These are phyloP conservation scores for Teleopsis dalmanni DNA, from an alignment of 1,140 invertebrate genomes.

Conservation along the genomic window DNA sequence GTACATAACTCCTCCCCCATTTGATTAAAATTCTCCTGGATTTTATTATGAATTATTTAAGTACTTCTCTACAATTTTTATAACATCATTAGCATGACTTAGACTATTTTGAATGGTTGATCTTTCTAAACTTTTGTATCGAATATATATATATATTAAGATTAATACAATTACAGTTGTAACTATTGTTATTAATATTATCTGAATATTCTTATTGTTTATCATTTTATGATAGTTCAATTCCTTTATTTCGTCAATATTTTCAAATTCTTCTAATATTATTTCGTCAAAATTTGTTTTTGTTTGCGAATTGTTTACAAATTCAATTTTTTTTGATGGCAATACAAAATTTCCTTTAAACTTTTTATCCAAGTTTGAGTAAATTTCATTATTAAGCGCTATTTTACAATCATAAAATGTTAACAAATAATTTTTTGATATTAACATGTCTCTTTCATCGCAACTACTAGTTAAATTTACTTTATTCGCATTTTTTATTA, in stretches of 20 bases:
- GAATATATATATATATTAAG: not conserved
- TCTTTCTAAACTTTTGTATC: too few species aligned
- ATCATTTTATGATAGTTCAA: not conserved
- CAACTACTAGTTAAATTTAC: not conserved
- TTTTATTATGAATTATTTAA: not conserved
- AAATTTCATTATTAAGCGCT: not conserved
- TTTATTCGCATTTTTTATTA: not conserved
- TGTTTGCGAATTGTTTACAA: not conserved
- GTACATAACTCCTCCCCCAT: conserved; percentile 5
- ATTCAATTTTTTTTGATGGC: not conserved
- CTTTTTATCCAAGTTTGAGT: not conserved
- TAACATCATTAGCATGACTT: too few species aligned
- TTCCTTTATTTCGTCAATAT: not conserved
- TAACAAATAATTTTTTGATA: not conserved
- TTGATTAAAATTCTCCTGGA: conserved; percentile 1
- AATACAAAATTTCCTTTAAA: not conserved
- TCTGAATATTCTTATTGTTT: not conserved
- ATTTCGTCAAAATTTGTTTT: not conserved
- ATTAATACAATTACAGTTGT: not conserved
- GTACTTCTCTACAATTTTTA: too few species aligned
- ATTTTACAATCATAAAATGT: not conserved
- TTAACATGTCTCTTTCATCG: not conserved
- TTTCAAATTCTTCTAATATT: not conserved
- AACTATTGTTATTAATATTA: not conserved
- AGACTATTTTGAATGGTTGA: too few species aligned